Percentiles rank a stretch among this genome's conserved stretches.
phyloP scores from a whole-genome alignment of 2,888 invertebrate species.

The Plebejus anna region DNA sequence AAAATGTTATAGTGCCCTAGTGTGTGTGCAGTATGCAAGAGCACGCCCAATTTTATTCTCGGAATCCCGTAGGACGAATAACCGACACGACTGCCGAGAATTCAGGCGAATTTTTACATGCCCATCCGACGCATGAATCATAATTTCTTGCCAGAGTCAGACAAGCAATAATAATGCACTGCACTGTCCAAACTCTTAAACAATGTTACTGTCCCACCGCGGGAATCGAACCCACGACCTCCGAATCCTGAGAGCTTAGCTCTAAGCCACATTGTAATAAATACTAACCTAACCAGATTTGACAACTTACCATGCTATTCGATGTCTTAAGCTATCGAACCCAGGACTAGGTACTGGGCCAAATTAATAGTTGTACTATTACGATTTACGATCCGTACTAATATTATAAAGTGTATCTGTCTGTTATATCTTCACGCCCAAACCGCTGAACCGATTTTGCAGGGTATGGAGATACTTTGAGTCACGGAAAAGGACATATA shows the following conservation, averaged over 20 bases:
- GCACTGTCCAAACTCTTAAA: background rate
- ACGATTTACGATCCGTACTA: too few species aligned
- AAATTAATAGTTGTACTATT: too few species aligned
- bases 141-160: background rate
- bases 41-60: background rate
- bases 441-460: too few species aligned
- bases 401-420: too few species aligned
- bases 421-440: too few species aligned
- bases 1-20: too few species aligned
- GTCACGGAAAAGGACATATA: background rate
- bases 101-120: background rate
- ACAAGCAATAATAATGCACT: background rate
- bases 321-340: too few species aligned
- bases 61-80: background rate
- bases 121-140: background rate
- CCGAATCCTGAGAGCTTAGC: background rate
- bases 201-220: background rate
- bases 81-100: background rate
- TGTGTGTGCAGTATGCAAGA: too few species aligned
- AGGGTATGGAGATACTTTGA: too few species aligned
- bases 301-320: too few species aligned
- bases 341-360: background rate
- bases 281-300: too few species aligned
- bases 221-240: background rate
- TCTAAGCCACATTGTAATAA: background rate